Conservation (phyloP, 2,888 invertebrate species). For the Entomobrya multifasciata region DNA sequence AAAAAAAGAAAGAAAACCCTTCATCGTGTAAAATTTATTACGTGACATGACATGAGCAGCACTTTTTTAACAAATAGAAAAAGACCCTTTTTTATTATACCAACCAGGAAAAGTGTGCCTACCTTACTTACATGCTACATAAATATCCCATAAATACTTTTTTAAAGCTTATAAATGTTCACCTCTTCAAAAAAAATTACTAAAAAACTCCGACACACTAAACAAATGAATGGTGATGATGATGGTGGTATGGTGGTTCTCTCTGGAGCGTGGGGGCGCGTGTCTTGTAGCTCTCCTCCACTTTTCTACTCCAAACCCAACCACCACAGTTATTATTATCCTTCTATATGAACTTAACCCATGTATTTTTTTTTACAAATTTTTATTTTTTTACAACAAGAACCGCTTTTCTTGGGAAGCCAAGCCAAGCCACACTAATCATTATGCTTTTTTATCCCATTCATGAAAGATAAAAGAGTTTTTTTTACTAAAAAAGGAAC, state of each 20-base stretch:
- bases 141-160: background rate
- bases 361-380: background rate
- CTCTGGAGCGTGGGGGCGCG: slow-evolving; percentile 26
- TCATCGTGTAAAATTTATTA: background rate
- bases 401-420: slow-evolving; percentile 23
- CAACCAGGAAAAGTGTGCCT: background rate
- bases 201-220: slow-evolving; percentile 22
- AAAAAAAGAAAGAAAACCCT: too few relatives aligned
- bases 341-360: background rate
- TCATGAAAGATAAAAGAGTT: background rate
- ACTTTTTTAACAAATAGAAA: background rate
- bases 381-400: slow-evolving; percentile 41
- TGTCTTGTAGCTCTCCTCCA: background rate
- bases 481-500: background rate
- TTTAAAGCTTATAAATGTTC: background rate
- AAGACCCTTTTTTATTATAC: background rate
- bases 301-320: background rate
- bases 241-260: background rate
- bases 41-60: background rate
- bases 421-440: background rate
- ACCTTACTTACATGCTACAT: background rate
- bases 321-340: background rate
- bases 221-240: background rate
- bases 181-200: slow-evolving; percentile 24
- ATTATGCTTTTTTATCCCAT: background rate